Evolutionary conservation across 2,888 invertebrate genomes (phyloP).

Genomic region (Alsophila aescularia): DNA sequence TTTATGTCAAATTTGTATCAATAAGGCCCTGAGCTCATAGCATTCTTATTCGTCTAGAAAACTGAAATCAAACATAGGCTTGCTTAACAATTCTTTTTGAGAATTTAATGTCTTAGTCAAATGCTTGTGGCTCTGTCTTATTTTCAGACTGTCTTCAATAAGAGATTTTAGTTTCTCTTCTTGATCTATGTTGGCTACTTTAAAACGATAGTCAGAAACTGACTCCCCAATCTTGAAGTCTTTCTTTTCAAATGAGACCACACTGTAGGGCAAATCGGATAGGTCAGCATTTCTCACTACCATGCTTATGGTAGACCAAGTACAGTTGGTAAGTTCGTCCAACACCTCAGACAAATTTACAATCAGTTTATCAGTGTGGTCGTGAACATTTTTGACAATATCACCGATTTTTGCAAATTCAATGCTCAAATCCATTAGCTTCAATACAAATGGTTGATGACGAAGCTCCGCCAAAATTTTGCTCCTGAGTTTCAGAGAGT

Average conservation of each 20-base stretch:
- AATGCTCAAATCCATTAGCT: constrained; percentile 70
- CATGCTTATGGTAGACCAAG: constrained; percentile 74
- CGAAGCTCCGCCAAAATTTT: constrained; percentile 73
- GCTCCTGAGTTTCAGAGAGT: constrained; percentile 81
- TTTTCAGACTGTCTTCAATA: constrained; percentile 71
- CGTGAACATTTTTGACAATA: constrained; percentile 65
- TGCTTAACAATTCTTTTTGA: constrained; percentile 63
- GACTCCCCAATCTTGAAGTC: constrained; percentile 78
- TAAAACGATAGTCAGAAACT: constrained; percentile 65
- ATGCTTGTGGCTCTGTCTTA: constrained; percentile 62
- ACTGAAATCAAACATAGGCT: constrained; percentile 67
- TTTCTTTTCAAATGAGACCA: constrained; percentile 74
- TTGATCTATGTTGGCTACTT: constrained; percentile 53
- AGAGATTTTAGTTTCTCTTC: constrained; percentile 69
- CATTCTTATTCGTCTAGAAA: constrained; percentile 59
- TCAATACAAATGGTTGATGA: constrained; percentile 72
- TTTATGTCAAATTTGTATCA: no score
- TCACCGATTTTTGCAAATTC: constrained; percentile 75
- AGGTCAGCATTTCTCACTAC: constrained; percentile 65
- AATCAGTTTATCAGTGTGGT: constrained; percentile 65
- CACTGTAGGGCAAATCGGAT: constrained; percentile 73
- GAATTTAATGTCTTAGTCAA: constrained; percentile 64
- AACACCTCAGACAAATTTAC: constrained; percentile 55
- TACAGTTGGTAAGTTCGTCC: constrained; percentile 67
- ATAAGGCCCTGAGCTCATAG: neutral